These are phyloP conservation scores for Caenorhabditis auriculariae DNA, from an alignment of 2,888 invertebrate species.

Conservation along the genomic window DNA sequence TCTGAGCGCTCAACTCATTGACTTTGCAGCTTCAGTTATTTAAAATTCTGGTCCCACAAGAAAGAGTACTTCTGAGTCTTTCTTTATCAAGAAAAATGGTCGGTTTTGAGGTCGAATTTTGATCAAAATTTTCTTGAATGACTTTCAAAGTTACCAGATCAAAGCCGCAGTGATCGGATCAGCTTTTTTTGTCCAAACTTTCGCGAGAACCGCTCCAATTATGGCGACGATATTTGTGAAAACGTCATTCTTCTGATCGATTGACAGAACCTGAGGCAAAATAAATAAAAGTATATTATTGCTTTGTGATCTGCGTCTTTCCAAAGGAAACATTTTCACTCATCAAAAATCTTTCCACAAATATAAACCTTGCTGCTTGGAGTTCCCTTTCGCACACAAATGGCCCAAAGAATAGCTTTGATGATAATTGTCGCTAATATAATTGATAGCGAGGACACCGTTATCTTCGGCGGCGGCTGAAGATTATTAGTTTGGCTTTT, in stretches of 20 bases:
- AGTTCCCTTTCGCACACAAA: constrained; percentile 19
- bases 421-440: constrained; percentile 18
- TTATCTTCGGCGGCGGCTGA: constrained; percentile 14
- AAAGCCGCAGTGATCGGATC: constrained; percentile 66
- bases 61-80: no score
- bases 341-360: not conserved
- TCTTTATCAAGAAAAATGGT: no score
- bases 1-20: no score
- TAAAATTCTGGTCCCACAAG: no score
- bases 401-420: constrained; percentile 24
- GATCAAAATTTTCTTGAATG: no score
- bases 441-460: constrained; percentile 15
- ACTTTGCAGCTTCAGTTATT: no score
- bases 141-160: constrained; percentile 28
- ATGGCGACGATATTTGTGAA: constrained; percentile 65
- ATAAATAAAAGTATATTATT: not conserved
- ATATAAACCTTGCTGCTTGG: constrained; percentile 7
- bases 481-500: not conserved
- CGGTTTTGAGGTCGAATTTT: no score
- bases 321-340: no score
- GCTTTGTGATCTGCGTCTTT: not conserved
- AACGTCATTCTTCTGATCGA: constrained; percentile 66
- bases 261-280: constrained; percentile 49
- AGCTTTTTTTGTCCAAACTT: constrained; percentile 54
- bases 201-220: constrained; percentile 63